phyloP scores from a whole-genome alignment of 1,140 invertebrate genomes.

The Leptoteleia sp. region DNA sequence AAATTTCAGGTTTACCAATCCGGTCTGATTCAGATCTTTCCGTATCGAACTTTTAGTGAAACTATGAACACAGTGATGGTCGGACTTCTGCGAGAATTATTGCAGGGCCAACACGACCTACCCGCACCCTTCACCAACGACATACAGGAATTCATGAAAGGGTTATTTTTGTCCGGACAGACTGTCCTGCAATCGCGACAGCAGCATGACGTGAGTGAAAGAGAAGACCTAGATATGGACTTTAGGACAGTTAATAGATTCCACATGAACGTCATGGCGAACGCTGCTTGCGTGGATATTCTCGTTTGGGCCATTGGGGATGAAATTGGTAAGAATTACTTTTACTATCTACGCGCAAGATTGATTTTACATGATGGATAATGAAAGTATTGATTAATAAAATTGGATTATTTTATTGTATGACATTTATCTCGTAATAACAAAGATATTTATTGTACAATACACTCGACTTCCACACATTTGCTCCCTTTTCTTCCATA shows the following conservation, averaged over 20 bases:
- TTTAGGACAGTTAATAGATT: conserved; percentile 92
- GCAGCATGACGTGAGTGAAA: conserved; percentile 90
- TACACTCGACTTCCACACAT: no score
- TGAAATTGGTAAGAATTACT: conserved; percentile 90
- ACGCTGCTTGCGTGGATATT: conserved; percentile 97
- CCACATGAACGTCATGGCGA: conserved; percentile 97
- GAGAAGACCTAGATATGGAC: conserved; percentile 90
- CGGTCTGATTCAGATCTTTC: conserved; percentile 86
- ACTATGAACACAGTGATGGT: conserved; percentile 96
- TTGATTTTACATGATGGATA: no score
- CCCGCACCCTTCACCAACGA: conserved; percentile 95
- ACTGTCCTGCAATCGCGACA: conserved; percentile 91
- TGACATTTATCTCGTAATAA: no score
- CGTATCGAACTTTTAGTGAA: conserved; percentile 96
- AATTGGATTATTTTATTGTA: no score
- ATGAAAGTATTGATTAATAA: no score
- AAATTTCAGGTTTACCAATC: conserved; percentile 73
- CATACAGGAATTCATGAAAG: conserved; percentile 93
- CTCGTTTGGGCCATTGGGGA: conserved; percentile 98
- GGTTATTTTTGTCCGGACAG: conserved; percentile 94
- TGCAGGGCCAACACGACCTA: conserved; percentile 94
- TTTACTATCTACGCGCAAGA: no score
- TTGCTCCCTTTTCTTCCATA: no score
- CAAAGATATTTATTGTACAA: no score
- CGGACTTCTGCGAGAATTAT: conserved; percentile 92